These are phyloP conservation scores for Theristicus caerulescens DNA, from an alignment of 2,113 vertebrate genomes.

Conservation along the genomic window DNA sequence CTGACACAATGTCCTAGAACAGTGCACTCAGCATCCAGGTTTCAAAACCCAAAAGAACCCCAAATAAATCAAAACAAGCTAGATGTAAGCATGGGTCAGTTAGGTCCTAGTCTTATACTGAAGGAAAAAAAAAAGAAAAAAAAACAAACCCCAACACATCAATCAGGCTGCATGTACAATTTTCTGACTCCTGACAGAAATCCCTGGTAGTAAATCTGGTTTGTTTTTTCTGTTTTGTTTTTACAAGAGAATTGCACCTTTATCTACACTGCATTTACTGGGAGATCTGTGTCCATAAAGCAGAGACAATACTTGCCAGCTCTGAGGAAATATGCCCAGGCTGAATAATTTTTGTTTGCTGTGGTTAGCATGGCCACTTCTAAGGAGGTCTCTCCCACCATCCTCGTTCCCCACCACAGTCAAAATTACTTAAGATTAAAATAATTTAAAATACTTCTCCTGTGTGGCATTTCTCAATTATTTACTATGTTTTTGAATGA, in stretches of 20 bases:
- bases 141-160: not conserved
- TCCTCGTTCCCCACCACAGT: not conserved
- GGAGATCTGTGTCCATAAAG: not conserved
- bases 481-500: not conserved
- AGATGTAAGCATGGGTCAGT: not conserved
- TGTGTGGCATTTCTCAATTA: not conserved
- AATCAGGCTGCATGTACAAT: not conserved
- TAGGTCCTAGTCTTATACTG: not conserved
- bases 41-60: not conserved
- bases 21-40: not conserved
- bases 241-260: not conserved
- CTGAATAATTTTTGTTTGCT: not conserved
- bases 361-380: not conserved
- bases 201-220: not conserved
- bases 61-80: not conserved
- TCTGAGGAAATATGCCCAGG: not conserved
- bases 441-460: not conserved
- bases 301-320: not conserved
- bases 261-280: not conserved
- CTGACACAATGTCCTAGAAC: not conserved
- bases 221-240: not conserved
- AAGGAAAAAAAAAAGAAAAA: not conserved
- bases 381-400: not conserved
- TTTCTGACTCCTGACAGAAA: not conserved
- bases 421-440: not conserved